phyloP scores from a whole-genome alignment of 2,797 vertebrate genomes.

The Sebastes wilsoni region DNA sequence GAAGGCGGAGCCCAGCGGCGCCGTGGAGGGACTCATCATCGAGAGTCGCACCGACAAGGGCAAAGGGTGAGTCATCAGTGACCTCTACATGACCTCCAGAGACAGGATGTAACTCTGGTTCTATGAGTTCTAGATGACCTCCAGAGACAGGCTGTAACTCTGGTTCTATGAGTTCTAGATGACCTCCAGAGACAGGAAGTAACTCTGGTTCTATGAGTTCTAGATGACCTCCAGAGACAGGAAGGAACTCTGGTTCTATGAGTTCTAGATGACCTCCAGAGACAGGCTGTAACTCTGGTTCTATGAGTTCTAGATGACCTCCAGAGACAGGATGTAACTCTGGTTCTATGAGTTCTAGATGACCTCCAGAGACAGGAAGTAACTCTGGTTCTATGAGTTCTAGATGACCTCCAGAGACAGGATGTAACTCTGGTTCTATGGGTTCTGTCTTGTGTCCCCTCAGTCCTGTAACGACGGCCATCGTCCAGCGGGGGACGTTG shows the following conservation, averaged over 20 bases:
- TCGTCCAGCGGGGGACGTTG: slow-evolving; percentile 91
- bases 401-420: not conserved
- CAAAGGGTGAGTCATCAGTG: slow-evolving; percentile 83
- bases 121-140: too few species aligned
- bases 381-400: not conserved
- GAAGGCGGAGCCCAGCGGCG: slow-evolving; percentile 86
- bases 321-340: too few species aligned
- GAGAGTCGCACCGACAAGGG: slow-evolving; percentile 92
- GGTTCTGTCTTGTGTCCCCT: not conserved
- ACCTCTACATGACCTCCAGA: not conserved
- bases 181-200: too few species aligned
- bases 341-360: not conserved
- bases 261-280: too few species aligned
- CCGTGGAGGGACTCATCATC: slow-evolving; percentile 88
- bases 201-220: too few species aligned
- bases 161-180: too few species aligned
- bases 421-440: not conserved
- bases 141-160: too few species aligned
- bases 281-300: too few species aligned
- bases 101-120: too few species aligned
- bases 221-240: too few species aligned
- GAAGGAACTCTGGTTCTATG: too few species aligned
- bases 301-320: too few species aligned
- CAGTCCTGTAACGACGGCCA: slow-evolving; percentile 90
- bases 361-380: not conserved